Percentiles rank a stretch among this genome's conserved stretches.
Evolutionary conservation across 2,113 vertebrate species (phyloP).

Genomic region (Emydocephalus ijimae): DNA sequence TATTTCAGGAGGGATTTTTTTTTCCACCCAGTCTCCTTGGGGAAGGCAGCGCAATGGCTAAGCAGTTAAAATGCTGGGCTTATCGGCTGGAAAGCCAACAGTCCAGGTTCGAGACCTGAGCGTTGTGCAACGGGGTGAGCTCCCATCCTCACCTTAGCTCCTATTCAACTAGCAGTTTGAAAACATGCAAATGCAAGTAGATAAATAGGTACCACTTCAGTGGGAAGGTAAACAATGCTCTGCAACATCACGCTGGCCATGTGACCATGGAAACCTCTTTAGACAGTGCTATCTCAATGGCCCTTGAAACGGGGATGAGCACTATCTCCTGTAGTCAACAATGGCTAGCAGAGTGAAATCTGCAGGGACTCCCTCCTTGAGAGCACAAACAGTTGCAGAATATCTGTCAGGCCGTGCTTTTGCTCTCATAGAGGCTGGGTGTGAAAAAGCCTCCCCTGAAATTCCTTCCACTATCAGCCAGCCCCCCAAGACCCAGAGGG

Average conservation of each 20-base stretch:
- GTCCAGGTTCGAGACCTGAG: not conserved
- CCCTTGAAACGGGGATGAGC: not conserved
- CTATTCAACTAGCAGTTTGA: too few relatives aligned
- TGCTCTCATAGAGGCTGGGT: not conserved
- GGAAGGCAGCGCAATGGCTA: not conserved
- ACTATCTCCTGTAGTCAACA: not conserved
- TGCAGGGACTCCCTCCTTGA: not conserved
- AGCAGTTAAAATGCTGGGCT: not conserved
- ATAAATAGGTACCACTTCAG: not conserved
- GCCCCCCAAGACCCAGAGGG: too few relatives aligned
- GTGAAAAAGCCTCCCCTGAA: not conserved
- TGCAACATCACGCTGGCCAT: not conserved
- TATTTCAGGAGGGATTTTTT: not conserved
- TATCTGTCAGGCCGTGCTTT: not conserved
- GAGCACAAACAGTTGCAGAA: not conserved
- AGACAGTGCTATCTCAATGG: not conserved
- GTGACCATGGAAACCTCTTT: not conserved
- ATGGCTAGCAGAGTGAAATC: not conserved
- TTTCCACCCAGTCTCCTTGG: not conserved
- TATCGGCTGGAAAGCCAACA: not conserved
- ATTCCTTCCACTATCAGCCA: not conserved
- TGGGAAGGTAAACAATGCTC: not conserved
- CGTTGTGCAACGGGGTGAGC: not conserved
- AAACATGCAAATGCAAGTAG: not conserved
- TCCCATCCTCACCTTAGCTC: too few relatives aligned